These are phyloP conservation scores for Leptonema lineaticorne DNA, from an alignment of 1,140 invertebrate species.

Conservation along the genomic window DNA sequence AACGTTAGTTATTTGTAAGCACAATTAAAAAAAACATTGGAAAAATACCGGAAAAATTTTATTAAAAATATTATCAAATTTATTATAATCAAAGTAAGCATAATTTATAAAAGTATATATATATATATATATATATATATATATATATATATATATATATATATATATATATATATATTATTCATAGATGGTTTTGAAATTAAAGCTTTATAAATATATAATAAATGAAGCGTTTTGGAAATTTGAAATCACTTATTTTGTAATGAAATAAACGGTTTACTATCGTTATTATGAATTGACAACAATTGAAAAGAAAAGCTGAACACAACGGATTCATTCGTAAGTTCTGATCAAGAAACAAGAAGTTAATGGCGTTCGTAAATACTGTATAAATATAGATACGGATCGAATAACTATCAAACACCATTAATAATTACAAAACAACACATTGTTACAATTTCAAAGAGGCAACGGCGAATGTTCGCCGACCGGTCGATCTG, in stretches of 20 bases:
- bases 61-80: no score
- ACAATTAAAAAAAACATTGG: no score
- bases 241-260: no score
- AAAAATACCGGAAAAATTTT: no score
- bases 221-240: no score
- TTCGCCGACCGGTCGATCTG: neutral
- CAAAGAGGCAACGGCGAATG: neutral
- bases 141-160: slow-evolving; percentile 7
- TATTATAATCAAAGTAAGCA: no score
- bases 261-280: no score
- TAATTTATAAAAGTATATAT: no score
- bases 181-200: neutral
- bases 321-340: neutral
- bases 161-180: neutral
- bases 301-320: neutral
- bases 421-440: slow-evolving; percentile 24
- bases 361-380: neutral
- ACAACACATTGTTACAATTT: slow-evolving; percentile 27
- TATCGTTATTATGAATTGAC: neutral
- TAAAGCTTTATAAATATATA: neutral
- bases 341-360: neutral
- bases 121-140: neutral
- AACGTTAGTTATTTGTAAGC: no score
- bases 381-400: neutral
- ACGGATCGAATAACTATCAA: neutral